A percentile compares a stretch with the other conserved stretches of the same genome.
These are phyloP conservation scores for Heterotis niloticus DNA, from an alignment of 2,113 vertebrate genomes.

Conservation along the genomic window DNA sequence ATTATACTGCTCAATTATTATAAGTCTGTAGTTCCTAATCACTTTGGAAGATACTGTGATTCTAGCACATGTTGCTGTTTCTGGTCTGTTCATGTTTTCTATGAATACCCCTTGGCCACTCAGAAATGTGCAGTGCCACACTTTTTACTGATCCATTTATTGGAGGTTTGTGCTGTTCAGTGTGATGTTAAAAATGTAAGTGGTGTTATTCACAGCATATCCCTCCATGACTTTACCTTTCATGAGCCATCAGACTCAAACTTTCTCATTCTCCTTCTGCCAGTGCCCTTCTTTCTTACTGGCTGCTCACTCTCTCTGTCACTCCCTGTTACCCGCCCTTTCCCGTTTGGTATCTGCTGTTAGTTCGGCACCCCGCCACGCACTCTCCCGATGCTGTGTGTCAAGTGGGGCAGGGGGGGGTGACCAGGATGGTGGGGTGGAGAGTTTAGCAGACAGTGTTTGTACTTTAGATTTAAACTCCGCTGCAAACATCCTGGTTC, in stretches of 20 bases:
- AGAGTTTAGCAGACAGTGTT: neutral
- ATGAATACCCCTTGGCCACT: no score
- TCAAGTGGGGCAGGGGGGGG: neutral
- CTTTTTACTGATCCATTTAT: neutral
- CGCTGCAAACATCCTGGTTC: constrained; percentile 47
- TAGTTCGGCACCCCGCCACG: neutral
- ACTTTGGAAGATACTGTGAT: neutral
- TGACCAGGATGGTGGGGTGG: neutral
- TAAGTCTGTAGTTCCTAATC: neutral
- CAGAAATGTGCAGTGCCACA: neutral
- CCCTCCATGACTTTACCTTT: no score
- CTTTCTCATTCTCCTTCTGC: neutral
- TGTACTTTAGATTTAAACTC: constrained; percentile 32
- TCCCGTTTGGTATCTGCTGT: neutral
- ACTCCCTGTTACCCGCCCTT: neutral
- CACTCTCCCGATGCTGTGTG: neutral
- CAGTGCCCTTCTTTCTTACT: neutral
- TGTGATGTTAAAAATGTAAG: neutral
- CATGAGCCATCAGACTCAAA: no score
- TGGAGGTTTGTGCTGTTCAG: neutral
- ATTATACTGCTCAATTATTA: neutral
- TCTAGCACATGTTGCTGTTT: no score
- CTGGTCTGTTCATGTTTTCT: no score
- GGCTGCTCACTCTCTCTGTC: neutral
- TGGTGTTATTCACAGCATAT: no score